These are phyloP conservation scores for Enteromius trimaculatus DNA, from an alignment of 2,797 vertebrate genomes.

Conservation along the genomic window DNA sequence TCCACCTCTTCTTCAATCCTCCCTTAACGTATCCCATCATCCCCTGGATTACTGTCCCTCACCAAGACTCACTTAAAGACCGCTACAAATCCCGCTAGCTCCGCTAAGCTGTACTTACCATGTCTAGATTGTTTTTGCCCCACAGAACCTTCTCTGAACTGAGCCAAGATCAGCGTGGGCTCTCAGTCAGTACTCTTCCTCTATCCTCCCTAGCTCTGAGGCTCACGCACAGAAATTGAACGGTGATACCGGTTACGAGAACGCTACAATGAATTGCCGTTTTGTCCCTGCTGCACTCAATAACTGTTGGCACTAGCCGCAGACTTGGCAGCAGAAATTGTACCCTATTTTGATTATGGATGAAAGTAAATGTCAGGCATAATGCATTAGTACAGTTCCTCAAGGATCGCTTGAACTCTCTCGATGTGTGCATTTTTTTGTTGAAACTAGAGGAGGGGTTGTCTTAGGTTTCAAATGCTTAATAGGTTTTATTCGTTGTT, in stretches of 20 bases:
- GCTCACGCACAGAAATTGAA: constrained; percentile 9
- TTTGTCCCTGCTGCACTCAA: constrained; percentile 34
- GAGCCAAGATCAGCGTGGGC: constrained; percentile 32
- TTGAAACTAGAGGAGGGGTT: neutral
- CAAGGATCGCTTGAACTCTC: constrained; percentile 5
- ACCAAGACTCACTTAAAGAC: constrained; percentile 49
- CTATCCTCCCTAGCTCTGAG: constrained; percentile 42
- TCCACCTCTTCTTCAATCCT: constrained; percentile 13
- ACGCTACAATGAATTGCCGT: constrained; percentile 4
- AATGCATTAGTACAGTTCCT: constrained; percentile 10
- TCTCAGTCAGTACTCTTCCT: constrained; percentile 23
- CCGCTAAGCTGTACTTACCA: constrained; percentile 52
- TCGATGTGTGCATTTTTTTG: neutral
- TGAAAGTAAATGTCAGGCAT: constrained; percentile 24
- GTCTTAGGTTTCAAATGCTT: neutral
- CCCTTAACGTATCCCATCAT: constrained; percentile 38
- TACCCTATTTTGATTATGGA: constrained; percentile 24
- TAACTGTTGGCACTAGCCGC: constrained; percentile 17
- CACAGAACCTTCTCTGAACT: constrained; percentile 34
- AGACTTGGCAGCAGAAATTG: constrained; percentile 27
- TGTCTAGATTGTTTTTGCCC: constrained; percentile 46
- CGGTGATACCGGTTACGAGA: constrained; percentile 11
- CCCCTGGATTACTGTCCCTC: constrained; percentile 46
- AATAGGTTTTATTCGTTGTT: neutral
- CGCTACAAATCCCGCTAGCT: constrained; percentile 52